These are phyloP conservation scores for Exaiptasia diaphana DNA, from an alignment of 64 coral and sea anemone species.

Conservation along the genomic window DNA sequence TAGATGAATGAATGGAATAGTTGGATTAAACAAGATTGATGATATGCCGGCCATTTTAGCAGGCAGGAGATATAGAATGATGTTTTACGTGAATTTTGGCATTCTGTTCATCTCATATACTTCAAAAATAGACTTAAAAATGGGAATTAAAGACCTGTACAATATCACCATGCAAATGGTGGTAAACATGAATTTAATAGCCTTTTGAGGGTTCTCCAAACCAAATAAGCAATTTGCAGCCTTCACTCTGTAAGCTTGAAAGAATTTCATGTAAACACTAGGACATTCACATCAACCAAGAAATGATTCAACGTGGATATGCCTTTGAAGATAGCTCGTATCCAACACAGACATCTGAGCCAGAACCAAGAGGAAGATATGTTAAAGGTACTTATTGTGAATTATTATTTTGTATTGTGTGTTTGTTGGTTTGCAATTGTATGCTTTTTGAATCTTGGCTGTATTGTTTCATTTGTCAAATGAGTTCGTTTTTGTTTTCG, in stretches of 20 bases:
- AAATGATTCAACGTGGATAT: slow-evolving; percentile 46
- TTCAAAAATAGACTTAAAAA: too few species aligned
- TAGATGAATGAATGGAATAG: not conserved
- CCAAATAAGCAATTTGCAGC: too few species aligned
- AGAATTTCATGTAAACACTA: too few species aligned
- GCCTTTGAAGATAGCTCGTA: not conserved
- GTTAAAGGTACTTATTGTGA: not conserved
- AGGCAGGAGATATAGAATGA: not conserved
- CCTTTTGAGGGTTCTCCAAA: too few species aligned
- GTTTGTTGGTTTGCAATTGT: not conserved
- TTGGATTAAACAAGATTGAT: not conserved
- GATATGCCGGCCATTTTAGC: not conserved
- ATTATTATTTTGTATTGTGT: not conserved
- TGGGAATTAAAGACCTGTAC: too few species aligned
- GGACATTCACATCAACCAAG: slow-evolving; percentile 59
- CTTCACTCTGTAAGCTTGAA: too few species aligned
- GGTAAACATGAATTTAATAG: too few species aligned
- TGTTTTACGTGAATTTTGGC: too few species aligned
- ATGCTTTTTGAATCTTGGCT: not conserved
- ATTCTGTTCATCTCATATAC: too few species aligned
- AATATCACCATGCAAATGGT: too few species aligned
- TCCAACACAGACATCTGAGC: not conserved
- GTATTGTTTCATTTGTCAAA: not conserved
- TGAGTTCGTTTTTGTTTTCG: too few species aligned
- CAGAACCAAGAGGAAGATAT: not conserved